Evolutionary conservation across 30 jellyfish, hydroid and myxozoan species (phyloP), one percentile per base, ranked within the genome.

Genomic region (Aurelia coerulea): DNA sequence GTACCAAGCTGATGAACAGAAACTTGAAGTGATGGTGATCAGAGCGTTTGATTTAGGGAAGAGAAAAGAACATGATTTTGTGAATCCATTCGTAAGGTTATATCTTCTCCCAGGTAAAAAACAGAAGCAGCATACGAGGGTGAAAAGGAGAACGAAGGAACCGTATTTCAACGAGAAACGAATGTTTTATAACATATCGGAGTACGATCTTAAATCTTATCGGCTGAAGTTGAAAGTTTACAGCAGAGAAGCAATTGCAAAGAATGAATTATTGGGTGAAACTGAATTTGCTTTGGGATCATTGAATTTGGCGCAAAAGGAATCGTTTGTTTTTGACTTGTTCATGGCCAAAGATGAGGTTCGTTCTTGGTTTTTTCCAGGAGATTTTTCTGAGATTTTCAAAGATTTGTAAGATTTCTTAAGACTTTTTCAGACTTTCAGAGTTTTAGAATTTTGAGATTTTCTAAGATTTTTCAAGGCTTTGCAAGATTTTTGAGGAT

Each of bases 41-140:
- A 56, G 96, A 23, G 97, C 91, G 15, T 65, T 60, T 51, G 97
- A 84, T 56, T 53, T 94, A 29, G 97, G 94, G 14, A 69, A 67
- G 19, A 78, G 93, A 62, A 83, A 73, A 18, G 96, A 77, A 1
- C 84, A 52, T 54, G 76, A 78, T 63, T 88, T 78, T 9, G 74
- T 90, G 42, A 84, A 81, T 76, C 97, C 99, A 1, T 95, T 95
- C 64, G 97, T 95, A 18, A 65, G 95, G 3, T 46, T 90, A 8
- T 89, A 95, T 67, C 91, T 95, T n/a, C 60, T 86, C 16, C 99
- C 99, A 11, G 99, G 99, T 5, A 95, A 90, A 85, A 68, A 59
- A 74, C 97, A 90, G 66, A 95, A 90, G 65, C 99, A 95, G 72
- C 94, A 89, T 62, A 95, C 99, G 4, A 85, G 95, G 62, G 88